Base-by-base conservation (phyloP, 2,113 vertebrate species). In the Siphamia tubifer region DNA sequence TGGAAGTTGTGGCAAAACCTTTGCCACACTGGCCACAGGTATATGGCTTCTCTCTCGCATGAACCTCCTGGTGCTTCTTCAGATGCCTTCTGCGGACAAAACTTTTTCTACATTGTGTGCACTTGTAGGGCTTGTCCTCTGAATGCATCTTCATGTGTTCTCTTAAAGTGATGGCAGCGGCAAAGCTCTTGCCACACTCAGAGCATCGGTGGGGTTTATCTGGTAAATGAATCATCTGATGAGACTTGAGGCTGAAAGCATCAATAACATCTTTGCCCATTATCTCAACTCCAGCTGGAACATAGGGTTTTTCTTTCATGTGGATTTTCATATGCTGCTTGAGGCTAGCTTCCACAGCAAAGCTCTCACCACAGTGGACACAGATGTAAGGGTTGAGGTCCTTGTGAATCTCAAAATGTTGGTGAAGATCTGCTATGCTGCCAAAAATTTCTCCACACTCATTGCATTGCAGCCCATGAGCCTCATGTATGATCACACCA, bases 71-170 rank as follows among this genome's bases (percentile, higher is more conserved):
- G 39, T 96, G 95, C 74, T 94, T 94, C 67, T 94, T 93, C 36
- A 96, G 91, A 69, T 95, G 94, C 45, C 94, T 94, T 52, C 94
- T 90, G 51, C 93, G 94, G 43, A 96, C 94, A 84, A 97, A 97
- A 83, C 96, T 94, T 75, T 95, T 95, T 15, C 94, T 91, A 5
- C 96, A 96, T 77, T 96, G 94, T 0, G 93, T 93, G 63, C 96
- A 98, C 85, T 94, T 95, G 85, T 96, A 98, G 0, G 96, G 96
- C 73, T 95, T 91, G 87, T 97, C 95, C 0, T 96, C 96, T 0
- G 95, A 96, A 89, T 98, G 93, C 92, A 94, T 90, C 81, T 94
- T 94, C 93, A 94, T 94, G 42, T 94, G 93, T 78, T 94, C 92
- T 49, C 93, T 73, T 8, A 94, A 75, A 11, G 92, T 94, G 56